phyloP scores from a whole-genome alignment of 2,113 vertebrate species.

The Leptobrachium ailaonicum region DNA sequence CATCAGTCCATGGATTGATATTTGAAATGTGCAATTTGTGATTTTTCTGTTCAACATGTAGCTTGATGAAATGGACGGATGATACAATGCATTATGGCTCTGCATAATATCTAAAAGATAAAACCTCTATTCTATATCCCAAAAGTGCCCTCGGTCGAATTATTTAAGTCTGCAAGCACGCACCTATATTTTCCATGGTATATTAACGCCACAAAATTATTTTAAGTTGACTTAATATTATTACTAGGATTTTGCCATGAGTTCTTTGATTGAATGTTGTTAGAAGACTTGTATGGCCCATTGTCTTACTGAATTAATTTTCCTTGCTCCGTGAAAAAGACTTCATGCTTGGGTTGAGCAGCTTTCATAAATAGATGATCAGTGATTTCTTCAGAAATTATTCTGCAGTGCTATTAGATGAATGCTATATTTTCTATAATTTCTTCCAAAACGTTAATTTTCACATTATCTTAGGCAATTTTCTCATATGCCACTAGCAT shows the following conservation, averaged over 20 bases:
- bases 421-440: constrained; percentile 21
- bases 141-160: constrained; percentile 23
- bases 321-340: constrained; percentile 31
- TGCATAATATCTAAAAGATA: constrained; percentile 7
- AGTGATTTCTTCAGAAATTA: constrained; percentile 35
- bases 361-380: constrained; percentile 41
- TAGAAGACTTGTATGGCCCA: constrained; percentile 29
- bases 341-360: constrained; percentile 39
- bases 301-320: constrained; percentile 44
- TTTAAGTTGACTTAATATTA: constrained; percentile 24
- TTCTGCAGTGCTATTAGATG: constrained; percentile 28
- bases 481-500: constrained; percentile 33
- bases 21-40: constrained; percentile 22
- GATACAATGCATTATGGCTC: neutral
- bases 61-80: constrained; percentile 23
- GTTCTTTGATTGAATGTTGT: constrained; percentile 32
- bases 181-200: constrained; percentile 7
- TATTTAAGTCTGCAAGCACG: constrained; percentile 29
- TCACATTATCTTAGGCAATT: constrained; percentile 44
- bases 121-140: constrained; percentile 12
- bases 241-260: constrained; percentile 20
- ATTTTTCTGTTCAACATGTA: constrained; percentile 24
- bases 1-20: constrained; percentile 1
- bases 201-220: neutral
- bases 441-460: constrained; percentile 45